Evolutionary conservation across 2,888 invertebrate genomes (phyloP).

Genomic region (Crocallis elinguaria): DNA sequence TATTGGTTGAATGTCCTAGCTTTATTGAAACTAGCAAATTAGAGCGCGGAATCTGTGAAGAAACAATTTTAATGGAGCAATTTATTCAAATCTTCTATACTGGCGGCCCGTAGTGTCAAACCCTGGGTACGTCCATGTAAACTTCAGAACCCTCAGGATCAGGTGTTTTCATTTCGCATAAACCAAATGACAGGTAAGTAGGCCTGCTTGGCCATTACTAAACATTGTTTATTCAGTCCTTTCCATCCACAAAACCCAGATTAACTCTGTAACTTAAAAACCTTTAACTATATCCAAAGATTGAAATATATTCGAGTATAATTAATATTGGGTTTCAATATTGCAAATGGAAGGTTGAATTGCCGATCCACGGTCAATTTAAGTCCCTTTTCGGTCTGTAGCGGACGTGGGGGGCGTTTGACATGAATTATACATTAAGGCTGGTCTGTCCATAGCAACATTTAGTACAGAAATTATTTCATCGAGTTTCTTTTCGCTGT

Average conservation of each 20-base stretch:
- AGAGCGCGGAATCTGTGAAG: too few relatives aligned
- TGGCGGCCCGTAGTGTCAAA: too few relatives aligned
- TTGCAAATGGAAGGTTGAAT: conserved; percentile 59
- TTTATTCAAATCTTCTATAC: too few relatives aligned
- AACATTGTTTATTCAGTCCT: conserved; percentile 59
- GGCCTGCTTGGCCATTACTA: conserved; percentile 55
- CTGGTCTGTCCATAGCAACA: conserved; percentile 47
- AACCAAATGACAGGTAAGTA: conserved; percentile 54
- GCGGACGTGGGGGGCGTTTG: conserved; percentile 55
- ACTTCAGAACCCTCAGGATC: conserved; percentile 32
- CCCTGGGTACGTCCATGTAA: too few relatives aligned
- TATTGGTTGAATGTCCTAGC: too few relatives aligned
- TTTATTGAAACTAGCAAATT: too few relatives aligned
- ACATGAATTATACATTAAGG: conserved; percentile 78
- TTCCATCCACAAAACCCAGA: conserved; percentile 40
- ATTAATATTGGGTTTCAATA: conserved; percentile 60
- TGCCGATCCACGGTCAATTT: conserved; percentile 72
- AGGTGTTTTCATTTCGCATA: conserved; percentile 59
- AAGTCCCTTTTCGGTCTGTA: conserved; percentile 60
- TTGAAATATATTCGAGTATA: conserved; percentile 43
- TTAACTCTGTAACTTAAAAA: conserved; percentile 39
- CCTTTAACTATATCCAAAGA: conserved; percentile 33
- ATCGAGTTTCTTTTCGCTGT: conserved; percentile 42
- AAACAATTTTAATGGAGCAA: too few relatives aligned
- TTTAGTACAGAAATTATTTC: conserved; percentile 46